A percentile compares a stretch with the other conserved stretches of the same genome.
Conservation (phyloP, 2,797 vertebrate genomes). For the Lates japonicus region DNA sequence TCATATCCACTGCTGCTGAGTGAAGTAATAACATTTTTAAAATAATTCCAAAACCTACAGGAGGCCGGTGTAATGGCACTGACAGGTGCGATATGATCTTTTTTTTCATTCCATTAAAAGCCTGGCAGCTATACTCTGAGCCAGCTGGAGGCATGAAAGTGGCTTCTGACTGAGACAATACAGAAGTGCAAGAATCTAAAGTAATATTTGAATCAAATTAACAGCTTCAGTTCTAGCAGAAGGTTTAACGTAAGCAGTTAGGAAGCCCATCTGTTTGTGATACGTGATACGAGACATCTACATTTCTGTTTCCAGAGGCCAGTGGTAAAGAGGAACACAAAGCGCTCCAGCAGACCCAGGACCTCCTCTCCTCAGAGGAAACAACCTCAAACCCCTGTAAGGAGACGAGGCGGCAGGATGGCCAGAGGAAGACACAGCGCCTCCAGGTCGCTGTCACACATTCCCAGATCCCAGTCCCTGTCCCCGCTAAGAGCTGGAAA, state of each 20-base stretch:
- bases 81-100: neutral
- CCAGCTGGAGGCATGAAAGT: too few species aligned
- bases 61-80: neutral
- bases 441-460: constrained; percentile 17
- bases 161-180: neutral
- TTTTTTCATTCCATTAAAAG: too few species aligned
- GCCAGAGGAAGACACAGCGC: constrained; percentile 26
- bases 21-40: too few species aligned
- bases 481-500: constrained; percentile 67
- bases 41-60: neutral
- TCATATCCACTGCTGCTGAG: neutral
- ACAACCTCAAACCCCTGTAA: constrained; percentile 28
- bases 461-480: constrained; percentile 54
- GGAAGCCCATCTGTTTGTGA: neutral
- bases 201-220: neutral
- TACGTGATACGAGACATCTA: neutral
- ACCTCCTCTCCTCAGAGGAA: constrained; percentile 58
- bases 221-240: neutral
- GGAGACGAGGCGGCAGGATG: constrained; percentile 20
- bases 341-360: constrained; percentile 43
- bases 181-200: neutral
- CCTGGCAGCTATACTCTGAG: too few species aligned
- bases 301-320: constrained; percentile 69
- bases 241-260: neutral
- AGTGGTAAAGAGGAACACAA: constrained; percentile 56